Base-by-base conservation (phyloP, 2,888 invertebrate genomes). In the Himalopsyche japonica region DNA sequence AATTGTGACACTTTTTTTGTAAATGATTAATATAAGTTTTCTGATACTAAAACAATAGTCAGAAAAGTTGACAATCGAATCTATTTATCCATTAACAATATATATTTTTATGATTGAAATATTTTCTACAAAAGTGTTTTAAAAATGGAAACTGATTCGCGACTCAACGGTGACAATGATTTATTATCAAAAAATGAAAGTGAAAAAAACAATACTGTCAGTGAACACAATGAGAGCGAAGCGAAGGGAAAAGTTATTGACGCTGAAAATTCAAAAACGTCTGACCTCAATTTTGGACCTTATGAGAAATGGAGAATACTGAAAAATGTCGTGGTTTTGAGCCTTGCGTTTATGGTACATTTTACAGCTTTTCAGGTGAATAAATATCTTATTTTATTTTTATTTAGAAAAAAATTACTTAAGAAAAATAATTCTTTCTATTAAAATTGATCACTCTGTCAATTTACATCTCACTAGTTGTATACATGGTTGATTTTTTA, bases 301-400 rank as follows among this genome's bases (percentile, higher is more conserved):
- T 18, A 49, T 3, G 87, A 87, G 18, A 91, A 90, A 12, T 90
- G 91, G 91, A 88, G 91, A 81, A 92, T 92, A 77, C 84, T 91
- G 88, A 92, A 92, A 88, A 92, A 92, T 87, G 92, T 92, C 30
- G 89, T 92, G 70, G 87, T 92, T 83, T 90, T 95, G 88, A 94
- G 95, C 85, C 78, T 94, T 4, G 94, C 94, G 0, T 95, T 95
- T 89, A 93, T 95, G 90, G 92, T 95, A 87, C 93, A 94, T 27
- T 94, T 95, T 89, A 95, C 94, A 0, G 94, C 95, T 0, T 95
- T 93, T 90, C 89, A 89, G 86, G 90, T 90, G 79, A 89, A 89
- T 88, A 48, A 8, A 27, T 37, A 20, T 49, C n/a, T n/a, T n/a
- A 20, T 34, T 57, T 48, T 76, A 57, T 57, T 3, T 20, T 1